Percentiles rank a stretch among this genome's conserved stretches.
These are phyloP conservation scores for Gallinago solitaria DNA, from an alignment of 2,797 vertebrate genomes.

Conservation along the genomic window DNA sequence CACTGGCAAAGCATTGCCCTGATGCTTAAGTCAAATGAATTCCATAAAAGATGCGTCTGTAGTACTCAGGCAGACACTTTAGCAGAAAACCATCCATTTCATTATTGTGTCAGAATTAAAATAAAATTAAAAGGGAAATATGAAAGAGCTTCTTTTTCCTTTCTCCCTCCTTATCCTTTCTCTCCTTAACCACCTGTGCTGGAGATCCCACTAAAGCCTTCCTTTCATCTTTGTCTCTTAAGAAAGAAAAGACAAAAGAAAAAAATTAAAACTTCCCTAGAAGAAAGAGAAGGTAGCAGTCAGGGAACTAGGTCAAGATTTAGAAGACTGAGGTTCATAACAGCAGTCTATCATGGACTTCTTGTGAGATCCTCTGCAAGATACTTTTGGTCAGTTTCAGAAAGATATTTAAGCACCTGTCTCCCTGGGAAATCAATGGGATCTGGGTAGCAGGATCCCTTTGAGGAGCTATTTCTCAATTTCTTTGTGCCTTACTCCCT, in stretches of 20 bases:
- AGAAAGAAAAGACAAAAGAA: background rate
- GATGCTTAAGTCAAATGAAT: background rate
- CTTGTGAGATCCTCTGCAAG: background rate
- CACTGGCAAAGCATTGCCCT: background rate
- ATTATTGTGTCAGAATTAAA: background rate
- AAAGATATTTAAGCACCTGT: background rate
- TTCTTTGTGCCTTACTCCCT: background rate
- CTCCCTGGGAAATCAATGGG: background rate
- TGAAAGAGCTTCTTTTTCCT: background rate
- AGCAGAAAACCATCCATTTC: background rate
- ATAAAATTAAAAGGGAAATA: background rate
- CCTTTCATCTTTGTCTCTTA: background rate
- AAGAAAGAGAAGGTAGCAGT: background rate
- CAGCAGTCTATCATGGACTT: background rate
- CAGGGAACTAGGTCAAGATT: background rate
- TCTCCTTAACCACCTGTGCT: background rate
- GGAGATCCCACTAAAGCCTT: background rate
- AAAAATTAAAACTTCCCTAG: background rate
- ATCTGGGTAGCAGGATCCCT: rapidly evolving
- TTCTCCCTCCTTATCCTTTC: rapidly evolving
- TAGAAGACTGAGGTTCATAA: background rate
- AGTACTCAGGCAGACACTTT: background rate
- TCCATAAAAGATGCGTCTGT: background rate
- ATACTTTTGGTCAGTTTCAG: background rate
- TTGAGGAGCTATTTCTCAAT: background rate